Conservation (phyloP, 2,888 invertebrate species). For the Chloroclystis v-ata region DNA sequence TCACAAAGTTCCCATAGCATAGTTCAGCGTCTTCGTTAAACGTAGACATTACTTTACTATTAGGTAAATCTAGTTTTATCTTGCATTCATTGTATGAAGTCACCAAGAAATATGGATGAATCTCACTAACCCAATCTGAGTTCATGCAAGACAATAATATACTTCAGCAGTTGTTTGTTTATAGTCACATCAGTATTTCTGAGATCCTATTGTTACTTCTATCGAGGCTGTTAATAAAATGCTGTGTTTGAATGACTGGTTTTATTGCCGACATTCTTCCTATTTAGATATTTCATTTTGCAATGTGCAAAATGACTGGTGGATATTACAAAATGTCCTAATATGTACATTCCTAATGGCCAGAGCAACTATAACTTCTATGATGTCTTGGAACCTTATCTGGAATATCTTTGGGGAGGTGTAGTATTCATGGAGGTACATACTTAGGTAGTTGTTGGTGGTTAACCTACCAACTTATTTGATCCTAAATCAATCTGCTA, state of each 20-base stretch:
- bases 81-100: constrained; percentile 8
- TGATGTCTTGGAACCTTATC: too few relatives aligned
- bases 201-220: constrained; percentile 50
- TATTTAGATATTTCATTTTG: too few relatives aligned
- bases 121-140: constrained; percentile 15
- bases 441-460: too few relatives aligned
- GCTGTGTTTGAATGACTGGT: constrained; percentile 38
- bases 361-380: too few relatives aligned
- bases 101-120: constrained; percentile 14
- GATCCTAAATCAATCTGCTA: too few relatives aligned
- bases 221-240: constrained; percentile 64
- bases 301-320: too few relatives aligned
- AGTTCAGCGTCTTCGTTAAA: constrained; percentile 10
- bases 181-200: constrained; percentile 51
- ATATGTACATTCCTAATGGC: too few relatives aligned
- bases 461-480: too few relatives aligned
- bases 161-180: constrained; percentile 9
- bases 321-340: too few relatives aligned
- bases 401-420: too few relatives aligned
- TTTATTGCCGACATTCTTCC: too few relatives aligned
- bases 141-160: constrained; percentile 18
- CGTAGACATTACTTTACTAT: not conserved
- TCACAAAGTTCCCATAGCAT: constrained; percentile 1
- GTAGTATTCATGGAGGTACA: too few relatives aligned
- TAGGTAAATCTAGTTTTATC: not conserved